Evolutionary conservation across 2,113 vertebrate genomes (phyloP).

Genomic region (Lanius collurio): DNA sequence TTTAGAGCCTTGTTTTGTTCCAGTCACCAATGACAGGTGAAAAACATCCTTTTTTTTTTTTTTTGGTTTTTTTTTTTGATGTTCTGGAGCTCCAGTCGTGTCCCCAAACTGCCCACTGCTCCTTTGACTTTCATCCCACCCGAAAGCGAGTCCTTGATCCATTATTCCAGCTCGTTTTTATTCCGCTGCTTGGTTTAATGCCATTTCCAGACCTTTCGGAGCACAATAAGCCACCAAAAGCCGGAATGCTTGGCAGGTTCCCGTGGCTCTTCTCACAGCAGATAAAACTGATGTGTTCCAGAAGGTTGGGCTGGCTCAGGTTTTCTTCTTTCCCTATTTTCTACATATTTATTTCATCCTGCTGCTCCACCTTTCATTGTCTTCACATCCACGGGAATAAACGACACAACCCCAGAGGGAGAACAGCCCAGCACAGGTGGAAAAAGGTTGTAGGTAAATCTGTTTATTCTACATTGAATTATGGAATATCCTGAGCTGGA

Average conservation of each 20-base stretch:
- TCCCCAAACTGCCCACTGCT: not conserved
- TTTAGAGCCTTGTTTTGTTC: constrained; percentile 23
- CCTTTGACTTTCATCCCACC: not conserved
- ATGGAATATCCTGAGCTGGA: not conserved
- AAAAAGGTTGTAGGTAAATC: not conserved
- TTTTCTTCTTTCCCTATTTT: not conserved
- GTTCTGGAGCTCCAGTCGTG: not conserved
- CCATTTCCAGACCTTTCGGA: not conserved
- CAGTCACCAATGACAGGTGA: not conserved
- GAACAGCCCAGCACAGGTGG: rapidly evolving
- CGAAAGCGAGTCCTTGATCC: not conserved
- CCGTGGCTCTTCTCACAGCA: not conserved
- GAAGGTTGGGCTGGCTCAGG: not conserved
- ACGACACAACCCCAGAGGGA: rapidly evolving
- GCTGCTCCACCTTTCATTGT: not conserved
- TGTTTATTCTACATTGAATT: not conserved
- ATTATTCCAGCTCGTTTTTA: not conserved
- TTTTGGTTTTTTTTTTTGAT: not conserved
- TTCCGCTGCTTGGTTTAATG: not conserved
- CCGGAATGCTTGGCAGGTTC: not conserved
- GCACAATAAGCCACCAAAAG: not conserved
- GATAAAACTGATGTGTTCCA: not conserved
- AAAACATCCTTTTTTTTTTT: not conserved
- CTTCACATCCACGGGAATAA: not conserved
- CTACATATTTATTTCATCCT: not conserved